Evolutionary conservation across 2,888 invertebrate genomes (phyloP), one percentile per base, ranked within the genome.

Genomic region (Cordilura impudica): DNA sequence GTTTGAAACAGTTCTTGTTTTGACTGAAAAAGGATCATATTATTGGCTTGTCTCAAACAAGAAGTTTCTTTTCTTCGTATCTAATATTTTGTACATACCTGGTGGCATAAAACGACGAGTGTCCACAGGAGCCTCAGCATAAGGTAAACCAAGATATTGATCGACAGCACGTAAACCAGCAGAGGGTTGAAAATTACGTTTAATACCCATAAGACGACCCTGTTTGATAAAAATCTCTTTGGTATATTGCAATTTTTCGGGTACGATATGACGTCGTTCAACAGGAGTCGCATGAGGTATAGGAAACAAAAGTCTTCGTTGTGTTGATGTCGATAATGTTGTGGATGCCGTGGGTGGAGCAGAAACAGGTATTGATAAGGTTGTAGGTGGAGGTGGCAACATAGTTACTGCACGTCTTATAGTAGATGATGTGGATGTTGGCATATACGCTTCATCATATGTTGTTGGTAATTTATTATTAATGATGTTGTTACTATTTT

Each of bases 41-140:
- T n/a, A n/a, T n/a, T n/a, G n/a, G n/a, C n/a, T n/a, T n/a, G n/a
- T n/a, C n/a, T n/a, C n/a, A n/a, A n/a, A n/a, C n/a, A n/a, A n/a
- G n/a, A n/a, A n/a, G n/a, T n/a, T n/a, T n/a, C n/a, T n/a, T n/a
- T n/a, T n/a, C n/a, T n/a, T n/a, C n/a, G n/a, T n/a, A n/a, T n/a
- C n/a, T n/a, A n/a, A 12, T 35, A n/a, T 6, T 12, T 5, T 29
- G n/a, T 61, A 83, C 86, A 87, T 86, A 92, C 94, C 94, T 82
- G 97, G 96, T 31, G 96, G 96, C 93, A 96, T 95, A 89, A 97
- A 97, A 73, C 97, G 92, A 61, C 94, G 91, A 72, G 91, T 92
- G 5, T 93, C 94, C 4, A 93, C 91, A 0, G 96, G 96, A 8
- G 96, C 93, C 35, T 95, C 95, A 4, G 96, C 96, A 89, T 95